A percentile compares a stretch with the other conserved stretches of the same genome.
Evolutionary conservation across 2,888 invertebrate genomes (phyloP).

Genomic region (Eupithecia exiguata): DNA sequence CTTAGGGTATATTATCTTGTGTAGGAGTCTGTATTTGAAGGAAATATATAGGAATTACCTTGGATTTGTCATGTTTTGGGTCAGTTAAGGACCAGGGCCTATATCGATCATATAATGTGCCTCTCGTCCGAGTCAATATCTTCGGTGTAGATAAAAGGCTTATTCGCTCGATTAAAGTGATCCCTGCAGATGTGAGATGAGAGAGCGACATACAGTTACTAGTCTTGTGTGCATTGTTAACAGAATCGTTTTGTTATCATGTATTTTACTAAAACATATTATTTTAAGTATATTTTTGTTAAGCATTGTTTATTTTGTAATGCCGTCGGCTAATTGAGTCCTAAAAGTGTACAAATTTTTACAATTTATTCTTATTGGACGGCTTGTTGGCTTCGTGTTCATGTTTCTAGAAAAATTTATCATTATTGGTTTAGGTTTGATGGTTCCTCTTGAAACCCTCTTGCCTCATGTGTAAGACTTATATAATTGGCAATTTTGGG

Average conservation of each 20-base stretch:
- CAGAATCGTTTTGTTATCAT: constrained; percentile 73
- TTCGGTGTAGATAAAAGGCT: background rate
- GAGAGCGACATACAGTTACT: constrained; percentile 48
- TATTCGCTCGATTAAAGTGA: constrained; percentile 35
- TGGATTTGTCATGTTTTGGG: background rate
- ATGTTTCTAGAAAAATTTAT: constrained; percentile 9
- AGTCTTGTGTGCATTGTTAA: constrained; percentile 73
- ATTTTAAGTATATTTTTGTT: constrained; percentile 75
- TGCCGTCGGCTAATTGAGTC: constrained; percentile 31
- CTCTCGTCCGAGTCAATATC: background rate
- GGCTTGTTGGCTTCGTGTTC: constrained; percentile 31
- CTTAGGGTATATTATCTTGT: background rate
- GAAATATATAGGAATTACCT: background rate
- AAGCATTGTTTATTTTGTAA: constrained; percentile 61
- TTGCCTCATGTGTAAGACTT: constrained; percentile 16
- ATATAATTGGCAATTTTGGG: constrained; percentile 17
- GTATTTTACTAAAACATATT: constrained; percentile 67
- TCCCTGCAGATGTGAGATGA: constrained; percentile 24
- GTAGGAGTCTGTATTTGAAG: background rate
- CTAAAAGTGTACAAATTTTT: constrained; percentile 36
- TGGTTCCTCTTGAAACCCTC: constrained; percentile 2
- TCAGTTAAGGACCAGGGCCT: background rate
- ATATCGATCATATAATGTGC: background rate
- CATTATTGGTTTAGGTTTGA: background rate
- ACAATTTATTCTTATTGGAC: constrained; percentile 30